phyloP scores from a whole-genome alignment of 2,113 vertebrate species.

The Leiothrix lutea region DNA sequence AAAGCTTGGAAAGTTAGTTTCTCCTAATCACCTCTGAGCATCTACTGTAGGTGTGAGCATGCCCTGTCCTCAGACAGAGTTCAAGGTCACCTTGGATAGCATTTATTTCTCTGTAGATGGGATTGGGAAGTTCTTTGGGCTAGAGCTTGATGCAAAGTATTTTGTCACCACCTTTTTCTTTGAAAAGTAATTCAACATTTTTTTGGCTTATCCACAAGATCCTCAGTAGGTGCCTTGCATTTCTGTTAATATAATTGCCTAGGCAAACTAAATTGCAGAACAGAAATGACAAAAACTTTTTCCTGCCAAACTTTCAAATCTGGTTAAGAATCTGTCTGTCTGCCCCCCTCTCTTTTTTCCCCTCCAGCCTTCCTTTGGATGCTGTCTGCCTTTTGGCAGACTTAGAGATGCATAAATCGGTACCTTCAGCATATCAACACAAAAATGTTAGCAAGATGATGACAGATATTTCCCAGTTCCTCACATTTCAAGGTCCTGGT shows the following conservation, averaged over 20 bases:
- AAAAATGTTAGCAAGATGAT: neutral
- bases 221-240: slow-evolving; percentile 30
- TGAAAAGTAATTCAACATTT: neutral
- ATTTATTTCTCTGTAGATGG: neutral
- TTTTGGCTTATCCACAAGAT: neutral
- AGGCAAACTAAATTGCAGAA: slow-evolving; percentile 39
- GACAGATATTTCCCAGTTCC: neutral
- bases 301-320: slow-evolving; percentile 22
- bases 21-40: neutral
- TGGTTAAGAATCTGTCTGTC: slow-evolving; percentile 1
- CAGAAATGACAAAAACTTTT: slow-evolving; percentile 54
- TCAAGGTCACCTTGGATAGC: neutral
- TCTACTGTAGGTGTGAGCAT: neutral
- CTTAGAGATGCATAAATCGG: neutral
- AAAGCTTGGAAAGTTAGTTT: neutral
- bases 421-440: neutral
- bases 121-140: neutral
- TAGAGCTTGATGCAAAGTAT: neutral
- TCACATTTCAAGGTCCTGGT: neutral
- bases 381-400: neutral
- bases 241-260: slow-evolving; percentile 56
- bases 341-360: neutral
- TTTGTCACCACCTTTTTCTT: neutral
- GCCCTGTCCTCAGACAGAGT: neutral
- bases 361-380: neutral